Evolutionary conservation across 2,888 invertebrate species (phyloP).

Genomic region (Athetis lepigone): DNA sequence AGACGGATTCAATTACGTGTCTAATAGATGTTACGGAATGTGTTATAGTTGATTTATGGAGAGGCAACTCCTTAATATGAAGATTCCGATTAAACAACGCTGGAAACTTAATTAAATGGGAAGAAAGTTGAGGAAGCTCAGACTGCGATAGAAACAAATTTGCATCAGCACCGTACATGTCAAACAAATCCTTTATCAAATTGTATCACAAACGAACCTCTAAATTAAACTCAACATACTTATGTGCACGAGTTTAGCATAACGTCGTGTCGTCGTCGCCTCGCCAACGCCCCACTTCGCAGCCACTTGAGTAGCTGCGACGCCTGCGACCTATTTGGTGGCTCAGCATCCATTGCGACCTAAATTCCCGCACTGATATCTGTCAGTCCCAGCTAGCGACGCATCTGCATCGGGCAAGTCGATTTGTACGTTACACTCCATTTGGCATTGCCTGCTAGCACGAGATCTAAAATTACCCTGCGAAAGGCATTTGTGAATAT

Average conservation of each 20-base stretch:
- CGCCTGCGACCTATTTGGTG: slow-evolving; percentile 68
- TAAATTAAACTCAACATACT: slow-evolving; percentile 60
- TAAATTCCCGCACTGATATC: slow-evolving; percentile 73
- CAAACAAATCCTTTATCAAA: slow-evolving; percentile 33
- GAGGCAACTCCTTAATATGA: background rate
- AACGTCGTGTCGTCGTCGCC: slow-evolving; percentile 46
- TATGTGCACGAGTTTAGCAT: slow-evolving; percentile 58
- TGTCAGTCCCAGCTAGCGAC: slow-evolving; percentile 71
- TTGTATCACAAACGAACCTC: slow-evolving; percentile 47
- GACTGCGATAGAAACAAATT: slow-evolving; percentile 22
- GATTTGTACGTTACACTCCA: slow-evolving; percentile 73
- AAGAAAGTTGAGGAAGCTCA: background rate
- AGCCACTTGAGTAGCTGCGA: slow-evolving; percentile 61
- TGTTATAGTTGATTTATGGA: slow-evolving; percentile 15
- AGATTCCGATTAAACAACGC: background rate
- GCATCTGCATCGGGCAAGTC: slow-evolving; percentile 72
- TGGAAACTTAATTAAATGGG: background rate
- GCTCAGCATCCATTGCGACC: slow-evolving; percentile 74
- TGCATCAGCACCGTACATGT: slow-evolving; percentile 5
- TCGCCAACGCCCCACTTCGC: slow-evolving; percentile 61
- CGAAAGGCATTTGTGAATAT: slow-evolving; percentile 47
- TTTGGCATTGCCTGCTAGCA: slow-evolving; percentile 63
- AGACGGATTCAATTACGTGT: slow-evolving; percentile 40
- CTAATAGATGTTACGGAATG: slow-evolving; percentile 33
- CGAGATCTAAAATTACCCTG: slow-evolving; percentile 52